Evolutionary conservation across 2,113 vertebrate species (phyloP).

Genomic region (Urocolius indicus): DNA sequence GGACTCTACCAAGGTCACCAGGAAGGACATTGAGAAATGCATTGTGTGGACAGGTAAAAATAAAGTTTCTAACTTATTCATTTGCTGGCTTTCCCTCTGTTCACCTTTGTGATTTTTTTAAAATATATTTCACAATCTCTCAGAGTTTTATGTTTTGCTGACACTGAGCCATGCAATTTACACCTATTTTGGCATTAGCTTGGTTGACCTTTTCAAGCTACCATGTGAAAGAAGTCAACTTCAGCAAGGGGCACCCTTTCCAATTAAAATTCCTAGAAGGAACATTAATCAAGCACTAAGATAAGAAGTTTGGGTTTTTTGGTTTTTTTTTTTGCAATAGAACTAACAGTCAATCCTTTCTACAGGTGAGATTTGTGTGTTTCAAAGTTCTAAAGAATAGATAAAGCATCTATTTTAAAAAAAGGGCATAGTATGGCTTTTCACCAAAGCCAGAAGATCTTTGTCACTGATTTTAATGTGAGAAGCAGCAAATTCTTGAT

Average conservation of each 20-base stretch:
- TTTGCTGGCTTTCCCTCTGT: neutral
- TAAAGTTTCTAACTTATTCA: neutral
- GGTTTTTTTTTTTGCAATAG: neutral
- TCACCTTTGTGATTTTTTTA: too few relatives aligned
- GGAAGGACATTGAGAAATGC: neutral
- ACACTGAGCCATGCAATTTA: neutral
- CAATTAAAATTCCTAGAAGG: neutral
- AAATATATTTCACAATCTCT: fast-evolving
- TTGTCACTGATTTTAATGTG: neutral
- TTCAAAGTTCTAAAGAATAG: neutral
- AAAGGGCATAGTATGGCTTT: neutral
- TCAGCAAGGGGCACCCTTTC: neutral
- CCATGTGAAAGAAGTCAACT: neutral
- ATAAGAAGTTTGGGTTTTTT: neutral
- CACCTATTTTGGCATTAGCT: neutral
- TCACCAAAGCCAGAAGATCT: neutral
- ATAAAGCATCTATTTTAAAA: neutral
- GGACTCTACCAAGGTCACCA: neutral
- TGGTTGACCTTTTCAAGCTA: neutral
- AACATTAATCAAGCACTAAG: neutral
- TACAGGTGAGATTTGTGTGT: neutral
- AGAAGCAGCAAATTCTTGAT: neutral
- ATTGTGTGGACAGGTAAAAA: neutral
- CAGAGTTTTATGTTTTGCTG: neutral
- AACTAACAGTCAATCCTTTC: neutral